Evolutionary conservation across 2,113 vertebrate species (phyloP), one percentile per base, ranked within the genome.

Genomic region (Pseudonaja textilis): DNA sequence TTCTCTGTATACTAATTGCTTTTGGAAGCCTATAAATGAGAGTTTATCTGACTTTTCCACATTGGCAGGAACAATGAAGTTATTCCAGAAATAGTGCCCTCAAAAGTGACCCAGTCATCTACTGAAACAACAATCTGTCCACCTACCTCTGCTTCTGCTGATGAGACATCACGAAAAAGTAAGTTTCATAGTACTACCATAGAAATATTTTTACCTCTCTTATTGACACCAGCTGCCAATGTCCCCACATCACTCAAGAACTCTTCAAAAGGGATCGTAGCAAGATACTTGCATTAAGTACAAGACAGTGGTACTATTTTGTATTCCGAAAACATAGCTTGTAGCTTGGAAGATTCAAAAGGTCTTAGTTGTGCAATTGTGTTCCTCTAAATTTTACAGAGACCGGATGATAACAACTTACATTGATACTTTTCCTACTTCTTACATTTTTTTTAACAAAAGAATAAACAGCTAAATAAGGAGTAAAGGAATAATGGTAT

Each of bases 151-250:
- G 7, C 74, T 22, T 88, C 92, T 16, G 90, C n/a, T 4, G 96
- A 96, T 47, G 96, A 96, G 23, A 39, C 2, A 0, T 0, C 93
- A n/a, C 92, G 29, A 52, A 97, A 93, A 94, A 96, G 98, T 98
- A 89, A 97, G 97, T 57, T 59, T 45, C 23, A 9, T 91, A 57
- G 7, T 39, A 50, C 57, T 88, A 69, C 45, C 23, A 12, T n/a
- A 52, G 47, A 16, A 88, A 42, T 14, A 22, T 42, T 54, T 88
- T 92, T 54, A 20, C 18, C n/a, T 88, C 47, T 39, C 12, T n/a
- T 55, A 29, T 74, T 50, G 7, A 64, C 11, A 26, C 0, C 18
- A 34, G 25, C 12, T 54, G 47, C 34, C n/a, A 87, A 22, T 64
- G 6, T 10, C 54, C 22, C 45, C 45, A 88, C 52, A 26, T 23